Evolutionary conservation across 2,888 invertebrate genomes (phyloP).

Genomic region (Dascillus cervinus): DNA sequence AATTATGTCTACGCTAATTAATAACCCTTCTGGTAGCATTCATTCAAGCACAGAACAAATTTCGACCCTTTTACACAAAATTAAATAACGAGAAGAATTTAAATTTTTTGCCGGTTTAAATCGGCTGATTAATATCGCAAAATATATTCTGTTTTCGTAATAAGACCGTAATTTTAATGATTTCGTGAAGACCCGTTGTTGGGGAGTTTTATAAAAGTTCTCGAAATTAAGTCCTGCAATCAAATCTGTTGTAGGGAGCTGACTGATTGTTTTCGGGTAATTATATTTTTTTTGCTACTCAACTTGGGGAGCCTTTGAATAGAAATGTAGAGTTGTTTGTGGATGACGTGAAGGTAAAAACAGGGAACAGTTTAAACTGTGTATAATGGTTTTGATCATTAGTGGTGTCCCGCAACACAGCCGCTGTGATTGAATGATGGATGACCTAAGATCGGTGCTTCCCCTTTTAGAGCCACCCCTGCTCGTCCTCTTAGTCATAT

Average conservation of each 20-base stretch:
- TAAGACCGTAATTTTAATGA: too few species aligned
- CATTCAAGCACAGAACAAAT: too few species aligned
- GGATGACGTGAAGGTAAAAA: slow-evolving; percentile 24
- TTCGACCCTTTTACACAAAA: too few species aligned
- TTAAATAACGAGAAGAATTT: too few species aligned
- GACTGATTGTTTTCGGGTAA: slow-evolving; percentile 23
- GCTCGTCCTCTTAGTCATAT: slow-evolving; percentile 6
- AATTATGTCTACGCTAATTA: too few species aligned
- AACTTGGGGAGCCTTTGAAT: slow-evolving; percentile 19
- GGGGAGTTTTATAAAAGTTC: too few species aligned
- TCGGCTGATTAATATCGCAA: too few species aligned
- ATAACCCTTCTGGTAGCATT: too few species aligned
- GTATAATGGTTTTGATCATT: slow-evolving; percentile 30
- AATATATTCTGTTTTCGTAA: too few species aligned
- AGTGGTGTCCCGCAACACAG: slow-evolving; percentile 24
- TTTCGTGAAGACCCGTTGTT: too few species aligned
- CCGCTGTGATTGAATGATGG: slow-evolving; percentile 31
- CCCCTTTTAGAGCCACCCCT: slow-evolving; percentile 15
- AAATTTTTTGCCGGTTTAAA: too few species aligned
- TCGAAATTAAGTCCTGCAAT: too few species aligned
- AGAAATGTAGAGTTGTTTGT: slow-evolving; percentile 18
- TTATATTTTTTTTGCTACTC: slow-evolving; percentile 22
- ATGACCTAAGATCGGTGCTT: slow-evolving; percentile 23
- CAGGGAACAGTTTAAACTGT: slow-evolving; percentile 26
- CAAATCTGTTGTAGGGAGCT: slow-evolving; percentile 4